phyloP scores from a whole-genome alignment of 35 echinoderm and acorn worm species.

The Hemicentrotus pulcherrimus region DNA sequence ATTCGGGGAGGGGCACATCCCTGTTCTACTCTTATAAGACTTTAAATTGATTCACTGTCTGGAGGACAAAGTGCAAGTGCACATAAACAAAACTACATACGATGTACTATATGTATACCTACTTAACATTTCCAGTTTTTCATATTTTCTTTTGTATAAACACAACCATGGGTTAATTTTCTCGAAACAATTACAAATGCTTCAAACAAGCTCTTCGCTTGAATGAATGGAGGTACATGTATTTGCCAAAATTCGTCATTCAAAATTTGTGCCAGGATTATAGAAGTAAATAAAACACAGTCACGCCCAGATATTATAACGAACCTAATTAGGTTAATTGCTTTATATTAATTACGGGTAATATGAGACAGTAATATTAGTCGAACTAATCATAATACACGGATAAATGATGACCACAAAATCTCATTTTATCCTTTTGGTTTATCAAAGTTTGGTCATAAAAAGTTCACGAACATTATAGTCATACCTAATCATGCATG shows the following conservation, averaged over 20 bases:
- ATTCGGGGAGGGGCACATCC: too few species aligned
- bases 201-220: not conserved
- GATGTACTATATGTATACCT: too few species aligned
- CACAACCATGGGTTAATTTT: too few species aligned
- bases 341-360: not conserved
- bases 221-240: not conserved
- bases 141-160: too few species aligned
- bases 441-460: not conserved
- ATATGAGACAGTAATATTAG: slow-evolving; percentile 5
- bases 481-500: not conserved
- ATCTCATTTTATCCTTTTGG: not conserved
- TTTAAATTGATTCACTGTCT: too few species aligned
- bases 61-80: too few species aligned
- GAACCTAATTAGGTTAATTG: not conserved
- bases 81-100: too few species aligned
- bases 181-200: too few species aligned
- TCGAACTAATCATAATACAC: not conserved
- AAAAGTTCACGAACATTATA: not conserved
- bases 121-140: too few species aligned
- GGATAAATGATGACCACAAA: not conserved
- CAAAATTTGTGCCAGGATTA: not conserved
- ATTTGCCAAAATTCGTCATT: not conserved
- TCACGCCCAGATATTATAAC: not conserved
- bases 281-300: not conserved
- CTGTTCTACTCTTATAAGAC: too few species aligned